Evolutionary conservation across 2,113 vertebrate genomes (phyloP).

Genomic region (Rhea pennata): DNA sequence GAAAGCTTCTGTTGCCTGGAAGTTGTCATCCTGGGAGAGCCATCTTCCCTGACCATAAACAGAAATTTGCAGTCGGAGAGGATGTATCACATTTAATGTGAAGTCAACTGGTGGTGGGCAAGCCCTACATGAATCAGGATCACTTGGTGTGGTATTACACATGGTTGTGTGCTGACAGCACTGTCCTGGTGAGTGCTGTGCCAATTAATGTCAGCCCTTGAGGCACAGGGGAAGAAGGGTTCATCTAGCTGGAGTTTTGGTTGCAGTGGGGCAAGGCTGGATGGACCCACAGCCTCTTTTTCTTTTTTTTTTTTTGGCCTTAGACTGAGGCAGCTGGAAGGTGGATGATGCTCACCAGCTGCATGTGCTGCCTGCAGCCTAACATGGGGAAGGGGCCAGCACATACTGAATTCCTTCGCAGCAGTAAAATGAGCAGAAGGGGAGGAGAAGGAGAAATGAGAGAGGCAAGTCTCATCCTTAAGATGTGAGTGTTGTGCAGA

Average conservation of each 20-base stretch:
- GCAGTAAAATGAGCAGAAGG: background rate
- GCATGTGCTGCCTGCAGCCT: background rate
- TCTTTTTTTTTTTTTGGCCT: background rate
- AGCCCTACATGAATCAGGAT: background rate
- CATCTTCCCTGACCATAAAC: accelerated
- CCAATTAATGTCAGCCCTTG: background rate
- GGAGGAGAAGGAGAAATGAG: background rate
- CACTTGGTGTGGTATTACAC: background rate
- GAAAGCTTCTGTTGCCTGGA: background rate
- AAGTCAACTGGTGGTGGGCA: background rate
- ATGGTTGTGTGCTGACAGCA: background rate
- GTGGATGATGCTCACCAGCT: background rate
- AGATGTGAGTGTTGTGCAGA: background rate
- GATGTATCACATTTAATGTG: accelerated
- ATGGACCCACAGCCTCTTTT: background rate
- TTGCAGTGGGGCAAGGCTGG: background rate
- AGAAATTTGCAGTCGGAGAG: background rate
- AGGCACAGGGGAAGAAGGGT: background rate
- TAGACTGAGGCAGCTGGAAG: background rate
- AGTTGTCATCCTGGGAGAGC: background rate
- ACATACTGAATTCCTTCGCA: background rate
- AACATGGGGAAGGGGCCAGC: background rate
- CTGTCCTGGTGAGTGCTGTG: background rate
- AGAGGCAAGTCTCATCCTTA: background rate
- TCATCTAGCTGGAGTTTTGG: background rate